phyloP scores from a whole-genome alignment of 2,888 invertebrate species.

The Malachius bipustulatus region DNA sequence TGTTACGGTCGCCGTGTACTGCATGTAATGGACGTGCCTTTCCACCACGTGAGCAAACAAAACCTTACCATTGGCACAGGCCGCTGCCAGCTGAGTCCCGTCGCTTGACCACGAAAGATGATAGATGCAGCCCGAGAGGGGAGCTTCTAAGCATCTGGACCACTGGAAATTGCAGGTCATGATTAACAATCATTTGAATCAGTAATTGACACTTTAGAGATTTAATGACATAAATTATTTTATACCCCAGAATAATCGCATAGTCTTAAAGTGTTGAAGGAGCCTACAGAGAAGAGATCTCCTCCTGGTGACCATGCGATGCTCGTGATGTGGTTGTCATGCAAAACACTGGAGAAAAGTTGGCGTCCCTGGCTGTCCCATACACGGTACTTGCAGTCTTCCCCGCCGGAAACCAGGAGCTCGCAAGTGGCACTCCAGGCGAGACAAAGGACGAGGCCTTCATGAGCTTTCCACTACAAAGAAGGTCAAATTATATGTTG shows the following conservation, averaged over 20 bases:
- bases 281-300: slow-evolving; percentile 82
- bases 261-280: slow-evolving; percentile 81
- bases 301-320: slow-evolving; percentile 88
- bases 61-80: slow-evolving; percentile 86
- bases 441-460: slow-evolving; percentile 79
- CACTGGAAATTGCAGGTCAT: no score
- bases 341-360: slow-evolving; percentile 71
- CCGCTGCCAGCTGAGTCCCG: slow-evolving; percentile 89
- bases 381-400: slow-evolving; percentile 73
- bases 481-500: slow-evolving; percentile 2
- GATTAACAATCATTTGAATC: slow-evolving; percentile 10
- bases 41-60: slow-evolving; percentile 72
- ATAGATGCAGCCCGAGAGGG: slow-evolving; percentile 80
- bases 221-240: slow-evolving; percentile 15
- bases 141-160: slow-evolving; percentile 86
- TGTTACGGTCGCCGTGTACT: slow-evolving; percentile 41
- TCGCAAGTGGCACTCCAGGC: slow-evolving; percentile 93
- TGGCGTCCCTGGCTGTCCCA: slow-evolving; percentile 90
- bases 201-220: background rate
- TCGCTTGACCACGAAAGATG: slow-evolving; percentile 88
- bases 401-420: slow-evolving; percentile 87
- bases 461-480: slow-evolving; percentile 90
- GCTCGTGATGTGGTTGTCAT: slow-evolving; percentile 85
- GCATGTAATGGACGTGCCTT: slow-evolving; percentile 31
- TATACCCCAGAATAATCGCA: slow-evolving; percentile 89